Evolutionary conservation across 2,113 vertebrate species (phyloP), one percentile per base, ranked within the genome.

Genomic region (Microtus pennsylvanicus): DNA sequence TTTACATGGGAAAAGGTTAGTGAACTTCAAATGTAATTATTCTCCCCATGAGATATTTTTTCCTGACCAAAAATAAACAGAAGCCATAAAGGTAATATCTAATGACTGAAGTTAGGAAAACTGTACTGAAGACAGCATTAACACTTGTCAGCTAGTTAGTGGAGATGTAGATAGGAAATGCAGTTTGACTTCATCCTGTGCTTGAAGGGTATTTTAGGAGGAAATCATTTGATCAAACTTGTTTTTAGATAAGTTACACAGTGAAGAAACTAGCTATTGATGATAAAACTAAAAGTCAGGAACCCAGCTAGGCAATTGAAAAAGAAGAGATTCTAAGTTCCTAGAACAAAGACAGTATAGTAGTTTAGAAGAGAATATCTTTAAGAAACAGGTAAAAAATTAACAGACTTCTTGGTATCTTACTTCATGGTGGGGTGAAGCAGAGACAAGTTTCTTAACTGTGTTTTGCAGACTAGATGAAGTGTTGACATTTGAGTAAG

Each of bases 1-100:
- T 94, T 95, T 95, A 86, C 45, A 61, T 92, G 63, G 58, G 42
- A 78, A 91, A 83, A 85, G 80, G 45, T 78, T 96, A 93, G 77
- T 94, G 58, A 93, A 81, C 52, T 87, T 96, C 28, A 91, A 58
- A 81, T 91, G 28, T 95, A 70, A 65, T 89, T 93, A 42, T 95
- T 93, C 72, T 8, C 11, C 7, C 45, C 58, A 45, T 70, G 70
- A 95, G 93, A 89, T 97, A 24, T 74, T 70, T 96, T 96, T 96
- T 96, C 58, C 24, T 16, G 75, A 55, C 47, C 38, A 38, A 96
- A 77, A 91, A 70, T 63, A 33, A 61, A 45, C 58, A 94, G 30
- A 94, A 30, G 45, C 93, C 63, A 52, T 19, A 86, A 94, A 96
- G 58, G 3, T 92, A 58, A 52, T 92, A 63, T 45, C 17, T 55